Evolutionary conservation across 2,888 invertebrate genomes (phyloP).

Genomic region (Melieria crassipennis): DNA sequence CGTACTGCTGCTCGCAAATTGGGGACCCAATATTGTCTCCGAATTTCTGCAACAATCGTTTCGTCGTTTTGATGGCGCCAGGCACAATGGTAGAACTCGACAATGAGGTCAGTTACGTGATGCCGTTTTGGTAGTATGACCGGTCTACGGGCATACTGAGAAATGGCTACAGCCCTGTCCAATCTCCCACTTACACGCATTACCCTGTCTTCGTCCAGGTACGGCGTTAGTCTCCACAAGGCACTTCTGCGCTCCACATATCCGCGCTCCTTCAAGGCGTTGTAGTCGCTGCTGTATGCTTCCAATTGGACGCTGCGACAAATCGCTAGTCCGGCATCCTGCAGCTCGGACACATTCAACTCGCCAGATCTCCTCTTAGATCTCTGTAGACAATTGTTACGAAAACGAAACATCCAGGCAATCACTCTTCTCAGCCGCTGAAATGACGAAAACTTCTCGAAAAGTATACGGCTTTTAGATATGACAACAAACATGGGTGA

Average conservation of each 20-base stretch:
- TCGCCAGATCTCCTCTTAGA: background rate
- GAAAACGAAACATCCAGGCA: constrained; percentile 20
- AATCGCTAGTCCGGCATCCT: constrained; percentile 19
- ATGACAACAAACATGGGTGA: constrained; percentile 3
- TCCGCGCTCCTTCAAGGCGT: background rate
- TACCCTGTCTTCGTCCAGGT: background rate
- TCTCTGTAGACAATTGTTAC: constrained; percentile 1
- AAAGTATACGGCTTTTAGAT: background rate
- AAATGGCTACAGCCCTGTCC: background rate
- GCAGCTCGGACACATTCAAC: constrained; percentile 4
- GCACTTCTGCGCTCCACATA: background rate
- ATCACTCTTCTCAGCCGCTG: constrained; percentile 19
- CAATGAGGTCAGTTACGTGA: constrained; percentile 2
- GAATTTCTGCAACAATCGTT: background rate
- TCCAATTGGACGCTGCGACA: constrained; percentile 23
- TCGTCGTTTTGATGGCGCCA: constrained; percentile 12
- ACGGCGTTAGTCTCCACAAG: background rate
- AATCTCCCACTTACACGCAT: background rate
- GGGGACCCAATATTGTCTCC: too few species aligned
- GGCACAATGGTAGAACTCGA: background rate
- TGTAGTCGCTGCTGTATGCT: constrained; percentile 27
- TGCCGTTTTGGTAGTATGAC: background rate
- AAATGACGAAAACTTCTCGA: constrained; percentile 23
- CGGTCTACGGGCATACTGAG: background rate
- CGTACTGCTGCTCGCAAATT: too few species aligned